These are phyloP conservation scores for Tribolium freemani DNA, from an alignment of 2,888 invertebrate species.

Conservation along the genomic window DNA sequence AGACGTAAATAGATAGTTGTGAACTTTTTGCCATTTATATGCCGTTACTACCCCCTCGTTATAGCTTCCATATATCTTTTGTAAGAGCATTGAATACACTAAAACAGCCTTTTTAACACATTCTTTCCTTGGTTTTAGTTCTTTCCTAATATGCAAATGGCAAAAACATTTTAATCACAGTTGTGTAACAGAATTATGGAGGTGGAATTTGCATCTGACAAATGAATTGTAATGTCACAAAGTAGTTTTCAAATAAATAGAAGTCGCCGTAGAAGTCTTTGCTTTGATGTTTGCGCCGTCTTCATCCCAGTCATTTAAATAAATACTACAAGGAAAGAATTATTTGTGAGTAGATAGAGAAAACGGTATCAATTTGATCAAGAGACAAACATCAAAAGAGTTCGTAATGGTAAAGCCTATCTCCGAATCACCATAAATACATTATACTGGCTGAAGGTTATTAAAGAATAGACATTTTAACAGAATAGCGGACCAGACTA, in stretches of 20 bases:
- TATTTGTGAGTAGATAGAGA: conserved; percentile 26
- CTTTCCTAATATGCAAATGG: conserved; percentile 18
- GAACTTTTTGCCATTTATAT: conserved; percentile 29
- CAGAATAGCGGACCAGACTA: conserved; percentile 5
- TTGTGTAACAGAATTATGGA: background rate
- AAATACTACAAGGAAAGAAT: conserved; percentile 28
- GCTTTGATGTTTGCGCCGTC: conserved; percentile 26
- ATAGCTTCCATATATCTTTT: conserved; percentile 20
- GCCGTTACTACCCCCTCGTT: conserved; percentile 24
- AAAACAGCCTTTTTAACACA: conserved; percentile 6
- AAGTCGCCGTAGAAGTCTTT: background rate
- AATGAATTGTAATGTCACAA: background rate
- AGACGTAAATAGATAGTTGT: conserved; percentile 28
- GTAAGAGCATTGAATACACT: conserved; percentile 16
- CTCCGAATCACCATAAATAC: conserved; percentile 18
- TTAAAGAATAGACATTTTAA: conserved; percentile 11
- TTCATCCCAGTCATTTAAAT: conserved; percentile 24
- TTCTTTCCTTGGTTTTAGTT: background rate
- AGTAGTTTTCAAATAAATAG: conserved; percentile 24
- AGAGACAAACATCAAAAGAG: conserved; percentile 28
- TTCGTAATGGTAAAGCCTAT: background rate
- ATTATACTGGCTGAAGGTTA: conserved; percentile 5
- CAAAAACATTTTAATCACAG: too few relatives aligned
- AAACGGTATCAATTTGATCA: conserved; percentile 32
- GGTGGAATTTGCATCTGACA: background rate